Percentiles rank a stretch among this genome's conserved stretches.
These are phyloP conservation scores for Melanerpes aurifrons DNA, from an alignment of 2,113 vertebrate genomes.

Conservation along the genomic window DNA sequence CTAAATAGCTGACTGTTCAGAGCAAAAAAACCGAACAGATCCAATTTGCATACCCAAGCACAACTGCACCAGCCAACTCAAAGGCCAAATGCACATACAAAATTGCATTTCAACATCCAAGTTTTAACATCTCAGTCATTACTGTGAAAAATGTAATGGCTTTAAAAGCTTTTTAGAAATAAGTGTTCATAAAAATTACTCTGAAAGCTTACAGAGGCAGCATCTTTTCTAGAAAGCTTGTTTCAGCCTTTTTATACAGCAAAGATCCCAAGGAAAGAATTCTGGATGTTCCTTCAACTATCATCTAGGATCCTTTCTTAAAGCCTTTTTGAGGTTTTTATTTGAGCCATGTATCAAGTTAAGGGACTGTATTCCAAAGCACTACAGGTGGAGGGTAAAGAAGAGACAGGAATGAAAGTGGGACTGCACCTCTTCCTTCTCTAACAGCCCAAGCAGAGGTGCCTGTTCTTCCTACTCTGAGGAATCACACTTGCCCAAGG, in stretches of 20 bases:
- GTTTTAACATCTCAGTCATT: not conserved
- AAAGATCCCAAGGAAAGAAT: not conserved
- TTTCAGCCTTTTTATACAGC: not conserved
- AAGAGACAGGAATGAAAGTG: not conserved
- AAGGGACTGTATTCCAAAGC: not conserved
- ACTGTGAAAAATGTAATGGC: not conserved
- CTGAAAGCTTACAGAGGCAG: not conserved
- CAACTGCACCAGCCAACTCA: not conserved
- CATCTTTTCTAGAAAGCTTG: not conserved
- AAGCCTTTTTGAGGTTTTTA: not conserved
- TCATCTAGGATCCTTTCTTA: not conserved
- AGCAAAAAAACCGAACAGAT: not conserved
- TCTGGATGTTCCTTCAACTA: not conserved
- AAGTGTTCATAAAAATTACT: not conserved
- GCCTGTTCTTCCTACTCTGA: not conserved
- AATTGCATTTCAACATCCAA: not conserved
- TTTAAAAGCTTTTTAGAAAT: not conserved
- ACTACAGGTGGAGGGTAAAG: not conserved
- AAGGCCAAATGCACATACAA: not conserved
- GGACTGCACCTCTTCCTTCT: not conserved
- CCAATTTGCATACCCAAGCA: not conserved
- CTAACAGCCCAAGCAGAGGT: not conserved
- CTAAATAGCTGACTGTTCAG: constrained; percentile 29
- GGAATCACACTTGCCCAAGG: not conserved
- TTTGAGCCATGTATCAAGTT: not conserved